Evolutionary conservation across 1,140 invertebrate genomes (phyloP).

Genomic region (Pachyrhynchus sulphureomaculatus): DNA sequence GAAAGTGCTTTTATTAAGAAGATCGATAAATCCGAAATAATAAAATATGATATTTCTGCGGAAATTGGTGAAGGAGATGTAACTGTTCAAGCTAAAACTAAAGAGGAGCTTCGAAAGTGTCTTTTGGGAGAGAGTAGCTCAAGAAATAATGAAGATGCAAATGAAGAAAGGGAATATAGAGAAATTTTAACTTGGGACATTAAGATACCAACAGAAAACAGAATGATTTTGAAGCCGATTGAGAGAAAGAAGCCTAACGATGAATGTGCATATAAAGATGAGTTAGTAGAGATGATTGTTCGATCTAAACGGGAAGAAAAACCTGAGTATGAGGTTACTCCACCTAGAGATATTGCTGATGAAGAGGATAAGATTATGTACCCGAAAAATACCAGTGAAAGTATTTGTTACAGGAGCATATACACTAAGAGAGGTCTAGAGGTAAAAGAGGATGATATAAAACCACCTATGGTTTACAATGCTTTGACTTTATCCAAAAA

Average conservation of each 20-base stretch:
- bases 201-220: slow-evolving; percentile 28
- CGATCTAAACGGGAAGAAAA: slow-evolving; percentile 17
- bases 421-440: slow-evolving; percentile 12
- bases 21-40: slow-evolving; percentile 13
- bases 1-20: background rate
- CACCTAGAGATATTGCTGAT: slow-evolving; percentile 25
- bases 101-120: slow-evolving; percentile 20
- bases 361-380: slow-evolving; percentile 34
- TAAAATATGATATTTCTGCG: background rate
- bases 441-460: background rate
- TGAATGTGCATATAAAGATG: slow-evolving; percentile 19
- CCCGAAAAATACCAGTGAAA: slow-evolving; percentile 15
- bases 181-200: slow-evolving; percentile 37
- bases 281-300: slow-evolving; percentile 26
- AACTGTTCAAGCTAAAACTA: slow-evolving; percentile 23
- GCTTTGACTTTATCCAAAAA: slow-evolving; percentile 33
- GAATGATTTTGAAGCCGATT: slow-evolving; percentile 34
- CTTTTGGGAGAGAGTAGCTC: background rate
- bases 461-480: slow-evolving; percentile 27
- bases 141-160: slow-evolving; percentile 3
- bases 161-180: slow-evolving; percentile 31
- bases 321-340: slow-evolving; percentile 24
- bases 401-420: slow-evolving; percentile 7
- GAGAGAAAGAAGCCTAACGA: slow-evolving; percentile 7
- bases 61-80: slow-evolving; percentile 26